Evolutionary conservation across 2,113 vertebrate genomes (phyloP), one percentile per base, ranked within the genome.

Genomic region (Poeciliopsis retropinna): DNA sequence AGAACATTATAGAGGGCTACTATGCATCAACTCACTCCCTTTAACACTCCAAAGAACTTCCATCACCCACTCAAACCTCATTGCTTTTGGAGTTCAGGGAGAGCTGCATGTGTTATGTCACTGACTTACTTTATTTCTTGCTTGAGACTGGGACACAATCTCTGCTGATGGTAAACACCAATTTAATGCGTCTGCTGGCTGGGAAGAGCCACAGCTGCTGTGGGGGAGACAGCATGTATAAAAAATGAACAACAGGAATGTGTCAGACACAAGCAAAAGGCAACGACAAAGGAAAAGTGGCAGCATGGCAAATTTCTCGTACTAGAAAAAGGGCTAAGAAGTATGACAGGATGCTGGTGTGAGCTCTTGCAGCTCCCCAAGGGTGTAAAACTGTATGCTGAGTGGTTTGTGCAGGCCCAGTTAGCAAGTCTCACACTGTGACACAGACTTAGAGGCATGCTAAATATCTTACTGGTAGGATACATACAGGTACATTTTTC

Each of bases 241-340:
- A 93, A 87, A 91, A 85, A 92, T 91, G 89, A 92, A 90, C 86
- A 90, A 88, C 89, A 89, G 85, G 86, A 78, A 86, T 82, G 73
- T 87, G 89, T 91, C 86, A 88, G 87, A 86, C 79, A 82, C 70
- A n/a, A 88, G 83, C 85, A 76, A 81, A 87, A 89, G 80, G 83
- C 84, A 88, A 79, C 5, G 63, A 87, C 67, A 79, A 77, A 76
- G 75, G 82, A 83, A 83, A 87, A 88, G 73, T 85, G 82, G 82
- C 67, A 72, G 80, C n/a, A 72, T 73, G 83, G 85, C 79, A 87
- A 90, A 89, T 88, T 82, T 85, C 70, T 82, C 62, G 31, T 72
- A 87, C 85, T 82, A 80, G 84, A 72, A 87, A 54, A 85, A 87
- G 83, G 70, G 80, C 87, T 85, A 85, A 80, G 62, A 84, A 76